These are phyloP conservation scores for Periophthalmodon schlosseri DNA, from an alignment of 2,113 vertebrate genomes.

Conservation along the genomic window DNA sequence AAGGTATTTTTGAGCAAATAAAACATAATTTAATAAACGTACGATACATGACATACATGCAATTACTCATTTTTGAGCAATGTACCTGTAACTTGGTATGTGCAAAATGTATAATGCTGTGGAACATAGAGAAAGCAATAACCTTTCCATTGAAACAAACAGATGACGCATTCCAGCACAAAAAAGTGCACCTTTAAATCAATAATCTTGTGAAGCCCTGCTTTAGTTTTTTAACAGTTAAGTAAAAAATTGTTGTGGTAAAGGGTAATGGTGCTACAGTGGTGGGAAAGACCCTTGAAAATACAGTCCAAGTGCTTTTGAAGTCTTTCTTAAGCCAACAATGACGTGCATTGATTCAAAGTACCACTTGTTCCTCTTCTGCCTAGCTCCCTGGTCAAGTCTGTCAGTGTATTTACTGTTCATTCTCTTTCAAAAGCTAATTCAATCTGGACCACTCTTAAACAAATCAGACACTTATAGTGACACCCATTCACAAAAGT, in stretches of 20 bases:
- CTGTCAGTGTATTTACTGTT: slow-evolving; percentile 69
- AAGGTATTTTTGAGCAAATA: too few relatives aligned
- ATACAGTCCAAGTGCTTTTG: slow-evolving; percentile 56
- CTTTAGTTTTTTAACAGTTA: slow-evolving; percentile 41
- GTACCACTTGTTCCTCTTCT: slow-evolving; percentile 44
- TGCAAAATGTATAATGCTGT: too few relatives aligned
- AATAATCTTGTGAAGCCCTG: background rate
- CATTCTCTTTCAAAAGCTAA: slow-evolving; percentile 63
- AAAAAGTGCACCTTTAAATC: too few relatives aligned
- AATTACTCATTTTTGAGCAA: too few relatives aligned
- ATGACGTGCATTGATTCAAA: slow-evolving; percentile 70
- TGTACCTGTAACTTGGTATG: too few relatives aligned
- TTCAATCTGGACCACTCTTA: slow-evolving; percentile 47
- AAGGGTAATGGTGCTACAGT: slow-evolving; percentile 22
- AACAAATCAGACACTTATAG: slow-evolving; percentile 18
- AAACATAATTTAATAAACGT: too few relatives aligned
- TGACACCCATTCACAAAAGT: slow-evolving; percentile 17
- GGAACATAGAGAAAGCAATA: too few relatives aligned
- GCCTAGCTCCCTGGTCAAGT: slow-evolving; percentile 66
- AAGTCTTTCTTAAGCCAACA: slow-evolving; percentile 64
- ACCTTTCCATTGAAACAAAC: too few relatives aligned
- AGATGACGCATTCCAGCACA: too few relatives aligned
- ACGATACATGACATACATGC: too few relatives aligned
- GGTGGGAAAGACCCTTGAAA: slow-evolving; percentile 66
- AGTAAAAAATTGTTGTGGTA: slow-evolving; percentile 14